Base-by-base conservation (phyloP, 2,888 invertebrate species). In the Pomacea canaliculata region DNA sequence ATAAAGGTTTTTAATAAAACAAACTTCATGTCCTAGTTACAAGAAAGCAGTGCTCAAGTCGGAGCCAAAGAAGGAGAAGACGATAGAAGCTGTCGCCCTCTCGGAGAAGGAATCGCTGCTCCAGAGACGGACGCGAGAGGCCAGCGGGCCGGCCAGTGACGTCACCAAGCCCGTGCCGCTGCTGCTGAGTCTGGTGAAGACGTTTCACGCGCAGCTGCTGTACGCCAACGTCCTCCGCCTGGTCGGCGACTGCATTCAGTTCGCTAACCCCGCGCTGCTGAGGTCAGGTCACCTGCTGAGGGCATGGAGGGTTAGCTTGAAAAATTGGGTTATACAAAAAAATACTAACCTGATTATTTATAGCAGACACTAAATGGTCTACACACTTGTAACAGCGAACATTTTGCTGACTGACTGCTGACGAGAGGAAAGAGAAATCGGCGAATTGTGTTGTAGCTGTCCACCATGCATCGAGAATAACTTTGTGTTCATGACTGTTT, bases 191-290 rank as follows among this genome's bases (percentile, higher is more conserved):
- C 56, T 80, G 48, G 27, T 76, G 46, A 71, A 67, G 60, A 77
- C 79, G 46, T 80, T 75, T 59, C 68, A 74, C 51, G 49, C 63
- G 48, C 76, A 80, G 60, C 76, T 78, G 56, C 63, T 76, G 18
- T 48, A 56, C 51, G 70, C 76, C 59, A 67, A 62, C 65, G 13
- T 51, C 8, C 49, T 78, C 48, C 73, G 79, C 16, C 66, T 76
- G 5, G 37, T 65, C 13, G 77, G 78, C 13, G 79, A 80, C 51
- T 66, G 73, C 37, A 63, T 80, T 5, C 73, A 76, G 71, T 80
- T 80, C 56, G 49, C 70, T 19, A 67, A 78, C 63, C 79, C 79
- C 18, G 48, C 73, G 49, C 66, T 80, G 13, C 65, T 78, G 7
- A 73, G 65, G 79, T 80, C 65, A 69, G 70, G 73, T 16, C 7